Conservation (phyloP, 2,113 vertebrate species). For the Mormyrus lacerda region DNA sequence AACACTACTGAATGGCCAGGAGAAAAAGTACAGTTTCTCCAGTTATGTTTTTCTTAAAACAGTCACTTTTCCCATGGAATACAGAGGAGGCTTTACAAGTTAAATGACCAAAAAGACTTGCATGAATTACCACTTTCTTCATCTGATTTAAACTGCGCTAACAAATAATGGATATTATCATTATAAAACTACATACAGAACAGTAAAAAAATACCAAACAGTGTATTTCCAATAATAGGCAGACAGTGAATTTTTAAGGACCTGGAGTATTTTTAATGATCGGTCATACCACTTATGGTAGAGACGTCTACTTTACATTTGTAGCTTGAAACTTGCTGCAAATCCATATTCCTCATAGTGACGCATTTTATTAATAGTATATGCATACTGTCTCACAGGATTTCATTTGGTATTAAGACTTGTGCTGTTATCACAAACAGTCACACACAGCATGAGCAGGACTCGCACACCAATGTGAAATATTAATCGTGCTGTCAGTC, state of each 20-base stretch:
- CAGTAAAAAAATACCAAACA: not conserved
- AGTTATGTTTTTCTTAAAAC: not conserved
- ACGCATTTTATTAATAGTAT: not conserved
- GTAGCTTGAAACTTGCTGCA: not conserved
- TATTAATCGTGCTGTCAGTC: not conserved
- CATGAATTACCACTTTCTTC: not conserved
- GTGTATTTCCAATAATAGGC: not conserved
- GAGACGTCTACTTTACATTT: not conserved
- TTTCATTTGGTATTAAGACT: not conserved
- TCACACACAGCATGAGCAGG: not conserved
- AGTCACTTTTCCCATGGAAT: not conserved
- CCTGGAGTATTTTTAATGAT: not conserved
- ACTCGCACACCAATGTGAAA: not conserved
- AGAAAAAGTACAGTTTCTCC: not conserved
- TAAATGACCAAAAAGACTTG: not conserved
- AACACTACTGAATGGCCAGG: not conserved
- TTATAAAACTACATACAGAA: too few relatives aligned
- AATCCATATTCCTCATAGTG: not conserved
- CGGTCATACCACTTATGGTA: not conserved
- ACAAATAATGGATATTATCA: not conserved
- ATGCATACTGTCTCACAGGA: not conserved
- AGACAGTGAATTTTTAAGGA: not conserved
- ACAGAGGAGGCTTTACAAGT: not conserved
- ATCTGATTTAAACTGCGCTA: not conserved
- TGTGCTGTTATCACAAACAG: not conserved